Evolutionary conservation across 2,888 invertebrate genomes (phyloP).

Genomic region (Melipona bicolor): DNA sequence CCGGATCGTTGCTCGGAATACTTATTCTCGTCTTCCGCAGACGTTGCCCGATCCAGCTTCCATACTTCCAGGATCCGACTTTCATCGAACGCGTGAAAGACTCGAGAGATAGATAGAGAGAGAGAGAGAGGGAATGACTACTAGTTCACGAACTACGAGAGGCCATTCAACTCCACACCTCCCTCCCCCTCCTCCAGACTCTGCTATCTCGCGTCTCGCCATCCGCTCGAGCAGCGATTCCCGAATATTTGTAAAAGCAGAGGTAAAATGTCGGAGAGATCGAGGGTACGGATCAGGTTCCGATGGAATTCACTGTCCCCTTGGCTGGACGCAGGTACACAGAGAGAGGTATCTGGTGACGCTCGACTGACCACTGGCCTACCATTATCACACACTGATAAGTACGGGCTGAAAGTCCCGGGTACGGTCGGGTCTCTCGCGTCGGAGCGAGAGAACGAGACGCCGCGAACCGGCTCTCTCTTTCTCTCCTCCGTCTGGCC

Average conservation of each 20-base stretch:
- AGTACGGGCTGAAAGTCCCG: not conserved
- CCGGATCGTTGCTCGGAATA: constrained; percentile 29
- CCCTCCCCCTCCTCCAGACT: too few relatives aligned
- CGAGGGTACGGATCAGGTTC: not conserved
- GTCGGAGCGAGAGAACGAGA: not conserved
- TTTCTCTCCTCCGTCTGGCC: not conserved
- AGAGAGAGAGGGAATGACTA: not conserved
- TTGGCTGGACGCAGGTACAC: not conserved
- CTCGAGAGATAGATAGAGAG: not conserved
- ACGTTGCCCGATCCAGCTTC: not conserved
- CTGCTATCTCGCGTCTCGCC: constrained; percentile 32
- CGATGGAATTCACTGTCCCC: constrained; percentile 47
- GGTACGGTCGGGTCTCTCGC: constrained; percentile 40
- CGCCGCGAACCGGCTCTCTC: not conserved
- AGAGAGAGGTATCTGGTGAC: not conserved
- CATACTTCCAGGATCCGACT: not conserved
- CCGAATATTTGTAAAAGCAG: not conserved
- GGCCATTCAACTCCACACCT: constrained; percentile 11
- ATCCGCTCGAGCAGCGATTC: constrained; percentile 26
- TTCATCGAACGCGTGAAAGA: constrained; percentile 14
- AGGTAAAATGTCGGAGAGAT: not conserved
- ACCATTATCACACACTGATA: constrained; percentile 1
- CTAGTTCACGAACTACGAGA: not conserved
- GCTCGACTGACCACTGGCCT: constrained; percentile 40
- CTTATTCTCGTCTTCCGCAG: not conserved